Percentiles rank a stretch among this genome's conserved stretches.
These are phyloP conservation scores for Apostichopus leukothele DNA, from an alignment of 53 echinoderm and acorn worm species.

Conservation along the genomic window DNA sequence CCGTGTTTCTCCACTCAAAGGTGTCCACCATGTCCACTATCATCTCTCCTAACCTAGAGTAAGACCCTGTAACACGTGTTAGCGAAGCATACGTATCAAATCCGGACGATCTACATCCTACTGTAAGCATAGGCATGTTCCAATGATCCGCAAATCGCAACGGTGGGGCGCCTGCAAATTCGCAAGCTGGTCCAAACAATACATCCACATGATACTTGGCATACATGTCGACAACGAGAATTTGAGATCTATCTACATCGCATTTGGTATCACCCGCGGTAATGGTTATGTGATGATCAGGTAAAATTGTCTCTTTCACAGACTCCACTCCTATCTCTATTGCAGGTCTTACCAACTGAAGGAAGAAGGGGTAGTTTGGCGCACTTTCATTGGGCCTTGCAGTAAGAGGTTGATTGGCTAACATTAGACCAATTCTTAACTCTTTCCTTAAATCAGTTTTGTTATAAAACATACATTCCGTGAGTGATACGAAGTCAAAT, in stretches of 20 bases:
- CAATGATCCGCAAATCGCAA: constrained; percentile 67
- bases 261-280: constrained; percentile 56
- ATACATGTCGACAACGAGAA: constrained; percentile 63
- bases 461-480: background rate
- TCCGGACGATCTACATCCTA: constrained; percentile 63
- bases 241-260: constrained; percentile 39
- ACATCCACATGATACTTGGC: constrained; percentile 58
- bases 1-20: background rate
- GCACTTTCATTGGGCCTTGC: background rate
- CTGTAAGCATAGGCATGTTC: constrained; percentile 71
- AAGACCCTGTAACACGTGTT: background rate
- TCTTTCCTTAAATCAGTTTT: constrained; percentile 6
- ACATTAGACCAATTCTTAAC: constrained; percentile 55
- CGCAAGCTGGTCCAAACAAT: constrained; percentile 82
- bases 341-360: constrained; percentile 80
- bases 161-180: constrained; percentile 68
- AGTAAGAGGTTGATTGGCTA: constrained; percentile 53
- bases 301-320: constrained; percentile 42
- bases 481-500: too few relatives aligned
- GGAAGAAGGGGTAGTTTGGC: constrained; percentile 67
- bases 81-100: constrained; percentile 19
- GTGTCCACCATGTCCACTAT: background rate
- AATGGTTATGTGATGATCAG: constrained; percentile 46
- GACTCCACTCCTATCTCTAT: constrained; percentile 68
- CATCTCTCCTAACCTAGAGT: background rate